Evolutionary conservation across 2,113 vertebrate genomes (phyloP).

Genomic region (Procavia capensis): DNA sequence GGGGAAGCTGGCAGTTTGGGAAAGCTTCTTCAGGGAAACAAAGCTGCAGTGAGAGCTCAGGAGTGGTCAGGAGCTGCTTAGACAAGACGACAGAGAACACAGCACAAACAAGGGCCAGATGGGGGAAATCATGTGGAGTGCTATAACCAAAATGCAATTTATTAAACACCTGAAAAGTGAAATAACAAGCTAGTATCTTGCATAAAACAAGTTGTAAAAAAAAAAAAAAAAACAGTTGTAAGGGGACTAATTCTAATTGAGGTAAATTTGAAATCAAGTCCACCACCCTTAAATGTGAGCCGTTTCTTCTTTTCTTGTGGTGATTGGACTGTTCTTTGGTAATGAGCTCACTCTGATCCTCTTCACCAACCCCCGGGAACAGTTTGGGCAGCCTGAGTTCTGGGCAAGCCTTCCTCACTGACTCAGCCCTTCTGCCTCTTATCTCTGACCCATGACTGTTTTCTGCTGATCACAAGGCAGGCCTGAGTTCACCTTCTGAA

Average conservation of each 20-base stretch:
- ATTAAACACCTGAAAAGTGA: not conserved
- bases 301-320: not conserved
- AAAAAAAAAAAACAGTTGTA: no score
- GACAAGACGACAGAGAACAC: not conserved
- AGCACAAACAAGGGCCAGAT: not conserved
- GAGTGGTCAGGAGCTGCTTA: not conserved
- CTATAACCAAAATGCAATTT: not conserved
- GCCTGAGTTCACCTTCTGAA: not conserved
- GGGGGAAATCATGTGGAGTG: fast-evolving
- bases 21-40: not conserved
- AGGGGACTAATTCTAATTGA: not conserved
- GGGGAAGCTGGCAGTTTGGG: not conserved
- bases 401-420: not conserved
- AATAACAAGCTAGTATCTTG: not conserved
- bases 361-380: not conserved
- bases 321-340: not conserved
- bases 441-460: constrained; percentile 48
- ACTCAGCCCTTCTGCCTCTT: not conserved
- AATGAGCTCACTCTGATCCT: not conserved
- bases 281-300: not conserved
- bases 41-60: not conserved
- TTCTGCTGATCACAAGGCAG: constrained; percentile 41
- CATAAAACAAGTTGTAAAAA: not conserved
- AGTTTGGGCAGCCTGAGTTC: not conserved
- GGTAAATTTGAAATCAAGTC: not conserved